Conservation (phyloP, 2,888 invertebrate genomes). For the Chloroclysta siterata region DNA sequence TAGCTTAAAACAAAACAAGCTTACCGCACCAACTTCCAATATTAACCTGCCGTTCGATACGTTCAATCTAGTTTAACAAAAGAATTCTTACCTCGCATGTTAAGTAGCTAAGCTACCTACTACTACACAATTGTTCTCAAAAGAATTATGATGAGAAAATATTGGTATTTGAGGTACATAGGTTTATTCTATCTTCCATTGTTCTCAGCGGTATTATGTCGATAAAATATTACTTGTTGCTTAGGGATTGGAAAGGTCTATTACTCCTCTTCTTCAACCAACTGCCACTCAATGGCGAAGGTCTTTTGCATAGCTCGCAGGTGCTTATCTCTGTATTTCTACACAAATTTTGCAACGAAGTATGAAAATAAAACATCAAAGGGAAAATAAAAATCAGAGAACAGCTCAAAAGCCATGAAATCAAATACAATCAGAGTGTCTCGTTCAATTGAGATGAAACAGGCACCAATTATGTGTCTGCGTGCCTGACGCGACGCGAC, state of each 20-base stretch:
- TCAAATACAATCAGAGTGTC: conserved; percentile 38
- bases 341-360: neutral
- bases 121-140: conserved; percentile 3
- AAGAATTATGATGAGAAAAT: conserved; percentile 1
- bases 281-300: too few relatives aligned
- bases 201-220: neutral
- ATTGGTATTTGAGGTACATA: neutral
- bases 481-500: conserved; percentile 22
- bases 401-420: conserved; percentile 24
- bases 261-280: neutral
- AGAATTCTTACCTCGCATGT: neutral
- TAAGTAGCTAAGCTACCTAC: neutral
- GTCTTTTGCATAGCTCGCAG: neutral
- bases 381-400: conserved; percentile 2
- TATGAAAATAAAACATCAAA: conserved; percentile 24
- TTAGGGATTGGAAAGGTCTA: neutral
- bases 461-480: conserved; percentile 39
- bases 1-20: conserved; percentile 8
- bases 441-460: conserved; percentile 39
- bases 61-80: conserved; percentile 1
- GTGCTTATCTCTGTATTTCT: too few relatives aligned
- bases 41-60: conserved; percentile 1
- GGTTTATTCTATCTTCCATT: neutral
- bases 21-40: conserved; percentile 4
- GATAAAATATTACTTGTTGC: neutral